Percentiles rank a stretch among this genome's conserved stretches.
These are phyloP conservation scores for Budorcas taxicolor DNA, from an alignment of 2,113 vertebrate genomes.

Conservation along the genomic window DNA sequence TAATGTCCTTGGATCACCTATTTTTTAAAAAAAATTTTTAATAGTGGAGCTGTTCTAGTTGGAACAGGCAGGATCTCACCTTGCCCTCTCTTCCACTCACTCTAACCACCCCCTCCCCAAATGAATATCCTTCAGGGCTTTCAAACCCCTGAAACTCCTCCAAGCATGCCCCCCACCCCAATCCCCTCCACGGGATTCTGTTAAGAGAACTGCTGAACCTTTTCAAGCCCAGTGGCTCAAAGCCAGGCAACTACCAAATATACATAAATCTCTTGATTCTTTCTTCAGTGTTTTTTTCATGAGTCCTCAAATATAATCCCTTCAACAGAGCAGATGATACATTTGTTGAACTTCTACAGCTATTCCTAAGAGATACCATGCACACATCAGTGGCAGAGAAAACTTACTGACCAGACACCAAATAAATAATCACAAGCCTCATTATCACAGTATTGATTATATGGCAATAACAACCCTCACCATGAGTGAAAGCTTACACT, in stretches of 20 bases:
- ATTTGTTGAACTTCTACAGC: neutral
- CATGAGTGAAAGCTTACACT: neutral
- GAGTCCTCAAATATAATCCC: neutral
- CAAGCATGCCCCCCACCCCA: neutral
- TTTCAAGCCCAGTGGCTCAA: neutral
- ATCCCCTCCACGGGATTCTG: fast-evolving
- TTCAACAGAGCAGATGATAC: neutral
- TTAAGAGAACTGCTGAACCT: neutral
- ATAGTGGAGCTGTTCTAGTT: neutral
- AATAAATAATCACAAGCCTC: neutral
- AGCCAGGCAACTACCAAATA: neutral
- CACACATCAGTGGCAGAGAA: neutral
- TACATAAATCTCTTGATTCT: neutral
- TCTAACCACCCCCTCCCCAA: neutral
- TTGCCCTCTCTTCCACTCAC: neutral
- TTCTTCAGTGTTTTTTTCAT: neutral
- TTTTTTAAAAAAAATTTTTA: neutral
- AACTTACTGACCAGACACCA: neutral
- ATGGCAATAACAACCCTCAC: neutral
- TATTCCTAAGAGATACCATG: neutral
- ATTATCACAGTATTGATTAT: neutral
- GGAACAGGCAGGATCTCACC: neutral
- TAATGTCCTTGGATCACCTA: neutral
- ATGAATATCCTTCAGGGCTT: neutral
- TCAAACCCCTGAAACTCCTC: neutral